Base-by-base conservation (phyloP, 1,140 invertebrate genomes). In the Mercenaria mercenaria region DNA sequence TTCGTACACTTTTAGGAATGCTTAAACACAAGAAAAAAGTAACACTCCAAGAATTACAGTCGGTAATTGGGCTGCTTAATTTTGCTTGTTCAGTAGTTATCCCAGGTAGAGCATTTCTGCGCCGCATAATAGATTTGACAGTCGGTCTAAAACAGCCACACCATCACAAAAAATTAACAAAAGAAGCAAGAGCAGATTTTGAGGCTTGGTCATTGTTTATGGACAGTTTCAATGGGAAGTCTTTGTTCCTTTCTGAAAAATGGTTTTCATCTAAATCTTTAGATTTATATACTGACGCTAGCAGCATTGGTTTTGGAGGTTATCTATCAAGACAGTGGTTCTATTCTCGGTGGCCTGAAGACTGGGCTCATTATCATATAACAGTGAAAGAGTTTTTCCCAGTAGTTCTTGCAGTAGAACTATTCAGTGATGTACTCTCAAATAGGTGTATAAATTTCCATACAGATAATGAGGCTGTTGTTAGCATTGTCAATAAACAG, bases 401-500 rank as follows among this genome's bases (percentile, higher is more conserved):
- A 76, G 4, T 80, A 74, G 64, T 74, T 34, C 20, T 89, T 1
- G 80, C 87, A 13, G 11, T 86, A 34, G 82, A 86, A 50, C 64
- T 77, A 1, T 87, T 88, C 82, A 59, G 87, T n/a, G 0, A 52
- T 18, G 1, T 32, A 0, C 29, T 91, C 1, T 1, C 1, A 15
- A 88, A 90, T 69, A 1, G 56, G 10, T 77, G 76, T n/a, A 32
- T 91, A 0, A 23, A 90, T 37, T 29, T 91, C 11, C 61, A 84
- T 43, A 37, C 77, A 23, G 91, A 91, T 29, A 91, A 91, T 59
- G 11, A 52, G 11, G 88, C 88, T 29, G 84, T 91, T 1, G 88
- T 90, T n/a, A 29, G 67, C 72, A 87, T 91, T 10, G 79, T 91
- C 0, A 92, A 90, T 67, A 88, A 74, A 74, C 80, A 87, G 26